Percentiles rank a stretch among this genome's conserved stretches.
phyloP scores from a whole-genome alignment of 2,888 invertebrate genomes.

The Tortrix viridana region DNA sequence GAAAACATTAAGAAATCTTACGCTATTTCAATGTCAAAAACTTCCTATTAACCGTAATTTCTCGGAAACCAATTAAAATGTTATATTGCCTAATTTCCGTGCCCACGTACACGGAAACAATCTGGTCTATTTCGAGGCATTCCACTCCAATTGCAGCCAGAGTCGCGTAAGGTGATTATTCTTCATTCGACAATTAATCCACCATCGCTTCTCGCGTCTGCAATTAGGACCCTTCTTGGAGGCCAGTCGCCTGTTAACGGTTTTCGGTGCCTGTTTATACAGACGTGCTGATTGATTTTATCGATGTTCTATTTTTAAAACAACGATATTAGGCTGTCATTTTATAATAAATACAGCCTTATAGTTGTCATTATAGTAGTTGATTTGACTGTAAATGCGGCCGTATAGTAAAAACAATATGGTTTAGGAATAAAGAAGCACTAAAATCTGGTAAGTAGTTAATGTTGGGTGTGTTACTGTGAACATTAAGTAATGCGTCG shows the following conservation, averaged over 20 bases:
- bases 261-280: not conserved
- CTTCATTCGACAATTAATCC: slow-evolving; percentile 31
- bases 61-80: not conserved
- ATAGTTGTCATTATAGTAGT: no score
- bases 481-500: no score
- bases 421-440: no score
- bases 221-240: slow-evolving; percentile 25
- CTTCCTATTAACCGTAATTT: not conserved
- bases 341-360: not conserved
- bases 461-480: no score
- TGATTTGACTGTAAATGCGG: no score
- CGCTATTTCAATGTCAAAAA: not conserved
- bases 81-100: slow-evolving; percentile 15
- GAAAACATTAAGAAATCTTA: no score
- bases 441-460: no score
- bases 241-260: slow-evolving; percentile 13
- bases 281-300: slow-evolving; percentile 23
- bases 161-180: slow-evolving; percentile 23
- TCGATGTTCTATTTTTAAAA: slow-evolving; percentile 10
- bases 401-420: no score
- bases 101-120: slow-evolving; percentile 1
- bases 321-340: not conserved
- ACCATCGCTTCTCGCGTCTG: slow-evolving; percentile 17
- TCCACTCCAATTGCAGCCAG: not conserved
- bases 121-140: not conserved